Evolutionary conservation across 2,888 invertebrate species (phyloP), one percentile per base, ranked within the genome.

Genomic region (Ochlodes sylvanus): DNA sequence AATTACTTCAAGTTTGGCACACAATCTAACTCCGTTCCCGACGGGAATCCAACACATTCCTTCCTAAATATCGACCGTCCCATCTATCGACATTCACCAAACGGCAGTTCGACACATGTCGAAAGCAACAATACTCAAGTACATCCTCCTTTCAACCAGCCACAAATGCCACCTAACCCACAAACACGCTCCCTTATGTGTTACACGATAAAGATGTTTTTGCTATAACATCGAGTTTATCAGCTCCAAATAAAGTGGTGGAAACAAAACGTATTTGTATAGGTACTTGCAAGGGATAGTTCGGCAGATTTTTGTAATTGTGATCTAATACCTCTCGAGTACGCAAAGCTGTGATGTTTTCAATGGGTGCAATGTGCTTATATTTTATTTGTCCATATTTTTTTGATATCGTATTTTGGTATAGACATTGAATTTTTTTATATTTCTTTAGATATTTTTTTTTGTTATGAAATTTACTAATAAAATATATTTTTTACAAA

Each of bases 91-190:
- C 56, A 62, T 62, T 68, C 47, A 55, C 42, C 66, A 55, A 55
- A 56, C 58, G n/a, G 84, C 85, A 85, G 86, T 86, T 88, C 86
- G 90, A 88, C 90, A 91, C 88, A 90, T 89, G 88, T 86, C 87
- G 86, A 84, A 83, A 73, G 72, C 81, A 81, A 89, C 90, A 88
- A 89, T 86, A 76, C 76, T 80, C 73, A 76, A 85, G 82, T 79
- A 89, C 87, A 87, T 88, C 88, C 87, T 85, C 82, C 80, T 79
- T 77, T 76, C 72, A 60, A 73, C 78, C 74, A 75, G 71, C 17
- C 54, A 32, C 63, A 21, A 19, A 60, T 58, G 38, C 67, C 12
- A n/a, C 12, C 61, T 7, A 6, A n/a, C 2, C 32, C 15, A 9
- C 3, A 27, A n/a, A 10, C 34, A 6, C 14, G 14, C 17, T 63